phyloP scores from a whole-genome alignment of 1,140 invertebrate species.

The Mamestra configurata region DNA sequence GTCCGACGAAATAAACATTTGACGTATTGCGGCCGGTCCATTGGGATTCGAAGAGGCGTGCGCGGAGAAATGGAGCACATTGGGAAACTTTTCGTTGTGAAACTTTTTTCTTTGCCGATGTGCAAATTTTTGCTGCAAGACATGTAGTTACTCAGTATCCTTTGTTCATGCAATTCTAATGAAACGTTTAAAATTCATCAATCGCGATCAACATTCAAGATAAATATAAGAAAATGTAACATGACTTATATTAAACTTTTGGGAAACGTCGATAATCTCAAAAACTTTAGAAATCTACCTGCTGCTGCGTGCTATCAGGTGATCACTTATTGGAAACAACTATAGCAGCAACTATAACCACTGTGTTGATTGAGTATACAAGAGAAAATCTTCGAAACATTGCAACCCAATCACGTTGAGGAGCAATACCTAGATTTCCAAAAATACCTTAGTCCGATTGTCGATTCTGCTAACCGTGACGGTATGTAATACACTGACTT shows the following conservation, averaged over 20 bases:
- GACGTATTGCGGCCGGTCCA: slow-evolving; percentile 77
- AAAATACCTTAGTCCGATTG: too few relatives aligned
- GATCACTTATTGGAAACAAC: too few relatives aligned
- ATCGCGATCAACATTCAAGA: background rate
- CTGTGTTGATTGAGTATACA: too few relatives aligned
- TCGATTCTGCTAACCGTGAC: background rate
- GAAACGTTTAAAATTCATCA: background rate
- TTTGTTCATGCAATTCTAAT: background rate
- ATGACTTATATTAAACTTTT: too few relatives aligned
- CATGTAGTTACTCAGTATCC: background rate
- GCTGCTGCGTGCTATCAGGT: too few relatives aligned
- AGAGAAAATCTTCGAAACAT: too few relatives aligned
- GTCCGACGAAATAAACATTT: slow-evolving; percentile 79
- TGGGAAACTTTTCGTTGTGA: slow-evolving; percentile 79
- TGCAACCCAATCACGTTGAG: too few relatives aligned
- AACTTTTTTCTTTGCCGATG: slow-evolving; percentile 65
- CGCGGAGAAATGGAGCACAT: slow-evolving; percentile 84
- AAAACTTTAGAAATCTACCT: too few relatives aligned
- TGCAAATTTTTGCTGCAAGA: slow-evolving; percentile 40
- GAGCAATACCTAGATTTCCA: too few relatives aligned
- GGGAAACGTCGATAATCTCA: too few relatives aligned
- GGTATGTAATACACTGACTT: background rate
- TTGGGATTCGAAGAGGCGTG: slow-evolving; percentile 80
- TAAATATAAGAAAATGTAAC: too few relatives aligned
- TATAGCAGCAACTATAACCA: too few relatives aligned